These are phyloP conservation scores for Gymnopithys bicolor DNA, from an alignment of 2,797 vertebrate genomes.

Conservation along the genomic window DNA sequence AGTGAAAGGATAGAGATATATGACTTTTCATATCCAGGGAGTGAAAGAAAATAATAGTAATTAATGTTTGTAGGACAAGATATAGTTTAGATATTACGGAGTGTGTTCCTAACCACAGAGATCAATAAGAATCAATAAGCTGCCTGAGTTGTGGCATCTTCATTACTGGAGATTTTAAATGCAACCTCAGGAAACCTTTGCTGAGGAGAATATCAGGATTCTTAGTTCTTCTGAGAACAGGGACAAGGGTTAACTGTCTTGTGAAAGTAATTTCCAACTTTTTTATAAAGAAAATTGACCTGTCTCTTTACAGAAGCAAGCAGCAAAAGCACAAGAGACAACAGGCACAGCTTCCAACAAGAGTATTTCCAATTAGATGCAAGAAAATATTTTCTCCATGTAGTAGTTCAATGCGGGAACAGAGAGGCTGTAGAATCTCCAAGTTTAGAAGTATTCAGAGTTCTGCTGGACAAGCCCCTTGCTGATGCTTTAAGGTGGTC, in stretches of 20 bases:
- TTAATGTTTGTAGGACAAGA: neutral
- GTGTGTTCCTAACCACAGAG: neutral
- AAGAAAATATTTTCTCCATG: neutral
- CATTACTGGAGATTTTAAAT: neutral
- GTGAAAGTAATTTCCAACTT: neutral
- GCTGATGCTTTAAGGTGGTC: neutral
- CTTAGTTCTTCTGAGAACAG: neutral
- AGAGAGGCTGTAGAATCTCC: neutral
- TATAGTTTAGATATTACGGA: neutral
- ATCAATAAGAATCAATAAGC: neutral
- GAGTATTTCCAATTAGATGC: neutral
- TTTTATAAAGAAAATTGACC: neutral
- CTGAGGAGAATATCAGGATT: neutral
- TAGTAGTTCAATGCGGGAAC: fast-evolving
- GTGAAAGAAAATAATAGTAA: constrained; percentile 4
- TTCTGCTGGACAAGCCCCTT: neutral
- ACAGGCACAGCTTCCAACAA: fast-evolving
- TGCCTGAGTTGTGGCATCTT: neutral
- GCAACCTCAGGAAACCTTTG: neutral
- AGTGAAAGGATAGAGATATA: neutral
- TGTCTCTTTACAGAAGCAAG: neutral
- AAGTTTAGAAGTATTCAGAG: neutral
- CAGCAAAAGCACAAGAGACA: neutral
- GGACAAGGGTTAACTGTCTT: neutral
- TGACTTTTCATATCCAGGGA: neutral